A percentile compares a stretch with the other conserved stretches of the same genome.
Evolutionary conservation across 2,888 invertebrate species (phyloP).

Genomic region (Cataglyphis cursor): DNA sequence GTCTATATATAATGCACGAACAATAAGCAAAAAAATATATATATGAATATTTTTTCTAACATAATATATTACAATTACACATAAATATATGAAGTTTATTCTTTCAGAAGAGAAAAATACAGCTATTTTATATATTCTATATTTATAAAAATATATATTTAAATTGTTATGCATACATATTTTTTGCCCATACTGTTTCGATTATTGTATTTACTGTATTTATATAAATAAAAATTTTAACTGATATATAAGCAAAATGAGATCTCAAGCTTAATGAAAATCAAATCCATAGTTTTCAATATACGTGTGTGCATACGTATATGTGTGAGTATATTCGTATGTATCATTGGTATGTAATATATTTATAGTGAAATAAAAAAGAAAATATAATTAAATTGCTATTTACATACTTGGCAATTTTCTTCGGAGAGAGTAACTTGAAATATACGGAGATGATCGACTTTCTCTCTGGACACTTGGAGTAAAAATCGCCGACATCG

Average conservation of each 20-base stretch:
- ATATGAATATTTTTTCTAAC: constrained; percentile 20
- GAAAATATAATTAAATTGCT: neutral
- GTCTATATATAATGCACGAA: constrained; percentile 7
- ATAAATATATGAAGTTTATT: neutral
- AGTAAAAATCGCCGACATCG: neutral
- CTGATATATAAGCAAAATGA: neutral
- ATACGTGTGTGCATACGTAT: no score
- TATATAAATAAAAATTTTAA: constrained; percentile 35
- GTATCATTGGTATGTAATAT: neutral
- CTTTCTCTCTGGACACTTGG: no score
- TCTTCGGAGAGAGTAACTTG: neutral
- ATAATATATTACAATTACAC: neutral
- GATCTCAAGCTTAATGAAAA: neutral
- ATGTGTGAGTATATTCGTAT: no score
- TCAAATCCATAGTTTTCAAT: neutral
- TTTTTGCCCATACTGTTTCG: neutral
- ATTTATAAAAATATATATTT: constrained; percentile 7
- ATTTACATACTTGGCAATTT: neutral
- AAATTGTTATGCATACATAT: constrained; percentile 6
- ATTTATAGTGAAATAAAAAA: neutral
- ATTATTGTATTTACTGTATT: constrained; percentile 12
- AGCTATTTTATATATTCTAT: neutral
- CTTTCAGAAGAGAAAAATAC: neutral
- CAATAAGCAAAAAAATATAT: neutral
- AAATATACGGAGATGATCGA: neutral